phyloP scores from a whole-genome alignment of 2,113 vertebrate genomes.

The Tyto alba region DNA sequence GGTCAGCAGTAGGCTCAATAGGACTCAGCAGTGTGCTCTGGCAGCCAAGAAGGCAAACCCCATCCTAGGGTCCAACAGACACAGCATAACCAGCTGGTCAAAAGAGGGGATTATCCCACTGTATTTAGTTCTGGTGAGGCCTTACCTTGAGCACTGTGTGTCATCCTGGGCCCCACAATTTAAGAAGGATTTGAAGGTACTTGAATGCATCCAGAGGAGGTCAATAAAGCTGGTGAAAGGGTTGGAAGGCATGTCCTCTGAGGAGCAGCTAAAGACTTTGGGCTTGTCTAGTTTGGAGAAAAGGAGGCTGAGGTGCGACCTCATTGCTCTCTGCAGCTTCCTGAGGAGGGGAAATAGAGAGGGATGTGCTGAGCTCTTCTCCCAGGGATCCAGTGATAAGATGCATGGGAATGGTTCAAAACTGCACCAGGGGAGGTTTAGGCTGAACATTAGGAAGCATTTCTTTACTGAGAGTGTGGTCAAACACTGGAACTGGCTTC shows the following conservation, averaged over 20 bases:
- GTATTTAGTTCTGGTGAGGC: no score
- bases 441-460: no score
- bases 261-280: no score
- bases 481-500: no score
- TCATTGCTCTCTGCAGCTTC: background rate
- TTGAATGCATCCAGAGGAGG: background rate
- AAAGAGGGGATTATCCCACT: background rate
- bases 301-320: no score
- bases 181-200: background rate
- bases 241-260: background rate
- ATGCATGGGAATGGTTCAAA: background rate
- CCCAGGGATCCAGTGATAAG: background rate
- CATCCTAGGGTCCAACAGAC: no score
- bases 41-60: background rate
- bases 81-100: background rate
- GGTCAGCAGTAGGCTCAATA: background rate
- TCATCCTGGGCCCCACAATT: background rate
- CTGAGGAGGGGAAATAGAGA: background rate
- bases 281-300: no score
- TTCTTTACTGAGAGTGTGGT: no score
- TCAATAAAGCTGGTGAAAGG: background rate
- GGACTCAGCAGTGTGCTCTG: no score
- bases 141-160: background rate
- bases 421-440: no score
- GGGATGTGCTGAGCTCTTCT: background rate